Conservation (phyloP, 2,797 vertebrate species). For the Parambassis ranga region DNA sequence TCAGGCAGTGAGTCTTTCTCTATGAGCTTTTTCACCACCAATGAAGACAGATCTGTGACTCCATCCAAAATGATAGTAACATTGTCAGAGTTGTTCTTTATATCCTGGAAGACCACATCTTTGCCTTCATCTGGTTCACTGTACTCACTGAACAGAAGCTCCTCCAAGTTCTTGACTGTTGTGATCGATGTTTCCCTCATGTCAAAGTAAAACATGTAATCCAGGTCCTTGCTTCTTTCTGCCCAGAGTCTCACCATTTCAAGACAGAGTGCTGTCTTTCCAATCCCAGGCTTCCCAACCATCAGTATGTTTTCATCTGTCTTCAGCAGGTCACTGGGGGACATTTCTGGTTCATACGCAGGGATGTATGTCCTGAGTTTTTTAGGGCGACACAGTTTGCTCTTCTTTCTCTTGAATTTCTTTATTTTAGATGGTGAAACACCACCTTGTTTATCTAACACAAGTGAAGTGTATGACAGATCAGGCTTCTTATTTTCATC, state of each 20-base stretch:
- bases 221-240: background rate
- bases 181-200: conserved; percentile 13
- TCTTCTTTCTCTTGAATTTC: conserved; percentile 1
- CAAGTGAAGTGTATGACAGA: conserved; percentile 18
- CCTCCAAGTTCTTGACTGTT: background rate
- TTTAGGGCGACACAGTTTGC: background rate
- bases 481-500: background rate
- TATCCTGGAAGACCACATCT: conserved; percentile 25
- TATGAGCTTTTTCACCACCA: background rate
- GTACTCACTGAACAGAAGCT: conserved; percentile 19
- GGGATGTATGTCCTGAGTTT: conserved; percentile 14
- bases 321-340: conserved; percentile 19
- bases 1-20: background rate
- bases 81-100: conserved; percentile 3
- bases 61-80: conserved; percentile 33
- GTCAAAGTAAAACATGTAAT: conserved; percentile 54
- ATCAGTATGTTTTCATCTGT: background rate
- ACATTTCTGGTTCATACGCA: background rate
- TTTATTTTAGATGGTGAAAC: conserved; percentile 14
- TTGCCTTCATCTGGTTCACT: conserved; percentile 23
- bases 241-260: conserved; percentile 38
- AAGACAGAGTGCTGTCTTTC: conserved; percentile 24
- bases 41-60: background rate
- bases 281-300: conserved; percentile 43
- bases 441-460: conserved; percentile 9